phyloP scores from a whole-genome alignment of 1,140 invertebrate genomes.

The Gonatopus flavifemur region DNA sequence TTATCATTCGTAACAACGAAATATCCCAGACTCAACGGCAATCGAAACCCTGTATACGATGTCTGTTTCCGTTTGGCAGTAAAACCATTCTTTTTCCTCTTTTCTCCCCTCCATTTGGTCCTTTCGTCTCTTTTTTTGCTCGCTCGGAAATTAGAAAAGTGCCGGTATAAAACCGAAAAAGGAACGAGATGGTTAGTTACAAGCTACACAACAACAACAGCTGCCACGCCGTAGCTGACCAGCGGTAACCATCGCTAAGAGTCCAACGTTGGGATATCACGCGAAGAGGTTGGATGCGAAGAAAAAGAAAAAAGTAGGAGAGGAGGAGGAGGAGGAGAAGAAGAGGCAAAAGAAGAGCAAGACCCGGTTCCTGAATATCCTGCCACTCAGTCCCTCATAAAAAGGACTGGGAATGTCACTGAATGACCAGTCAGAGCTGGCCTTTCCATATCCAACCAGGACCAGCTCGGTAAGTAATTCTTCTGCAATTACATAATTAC shows the following conservation, averaged over 20 bases:
- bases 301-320: background rate
- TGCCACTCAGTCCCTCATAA: conserved; percentile 48
- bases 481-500: conserved; percentile 59
- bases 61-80: conserved; percentile 16
- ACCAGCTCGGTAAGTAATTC: conserved; percentile 55
- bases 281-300: conserved; percentile 25
- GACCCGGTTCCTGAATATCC: conserved; percentile 31
- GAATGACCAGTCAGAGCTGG: conserved; percentile 44
- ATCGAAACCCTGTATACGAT: too few species aligned
- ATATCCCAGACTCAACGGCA: too few species aligned
- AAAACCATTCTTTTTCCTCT: conserved; percentile 18
- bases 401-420: conserved; percentile 58
- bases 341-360: conserved; percentile 1
- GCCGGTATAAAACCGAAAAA: conserved; percentile 34
- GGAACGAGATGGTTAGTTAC: conserved; percentile 28
- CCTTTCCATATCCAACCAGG: conserved; percentile 8
- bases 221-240: conserved; percentile 19
- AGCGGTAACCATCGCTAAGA: too few species aligned
- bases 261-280: conserved; percentile 34
- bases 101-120: background rate
- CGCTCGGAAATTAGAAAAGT: conserved; percentile 45
- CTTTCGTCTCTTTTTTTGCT: conserved; percentile 16
- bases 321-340: background rate
- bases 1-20: too few species aligned
- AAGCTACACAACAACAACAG: conserved; percentile 18